Evolutionary conservation across 2,888 invertebrate species (phyloP), one percentile per base, ranked within the genome.

Genomic region (Ecdyonurus torrentis): DNA sequence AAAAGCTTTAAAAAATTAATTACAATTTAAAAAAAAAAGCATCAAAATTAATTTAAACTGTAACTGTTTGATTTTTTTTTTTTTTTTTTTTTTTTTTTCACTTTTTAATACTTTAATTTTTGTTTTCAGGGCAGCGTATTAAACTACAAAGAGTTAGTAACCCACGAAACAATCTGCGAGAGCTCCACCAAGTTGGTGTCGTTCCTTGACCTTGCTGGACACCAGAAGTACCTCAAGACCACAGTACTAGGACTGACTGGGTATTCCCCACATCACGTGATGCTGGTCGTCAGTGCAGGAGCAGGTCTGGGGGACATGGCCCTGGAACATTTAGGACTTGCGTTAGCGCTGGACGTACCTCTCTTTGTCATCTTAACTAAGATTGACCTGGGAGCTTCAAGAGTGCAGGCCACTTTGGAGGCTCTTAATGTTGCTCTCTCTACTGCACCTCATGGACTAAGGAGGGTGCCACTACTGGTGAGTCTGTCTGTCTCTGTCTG

Each of bases 341-440:
- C 88, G 1, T 77, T 87, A 0, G 91, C 90, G 0, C 73, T 92
- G 58, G 85, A 89, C 69, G 83, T 91, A 69, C 96, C 98, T 0
- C 88, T 97, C 74, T 94, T 97, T 73, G 86, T 94, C 19, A 91
- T 97, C 1, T 82, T 99, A 64, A 95, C 91, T 65, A 99, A 99
- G 79, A 87, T 87, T 63, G 98, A 99, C 75, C 79, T 93, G 63
- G 87, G 88, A n/a, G 72, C 72, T 7, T 5, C 55, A 5, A 55
- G 55, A n/a, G 55, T 55, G 2, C 70, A 72, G 52, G 67, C 70
- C 20, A 70, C 74, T 59, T 70, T 79, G 23, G 74, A 67, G 37
- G 69, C 69, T 15, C 52, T 71, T 3, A 61, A 63, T 23, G 68
- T 67, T 52, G 63, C 63, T 64, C 67, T n/a, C 66, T 65, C n/a